Conservation (phyloP, 2,888 invertebrate genomes). For the Ceramica pisi region DNA sequence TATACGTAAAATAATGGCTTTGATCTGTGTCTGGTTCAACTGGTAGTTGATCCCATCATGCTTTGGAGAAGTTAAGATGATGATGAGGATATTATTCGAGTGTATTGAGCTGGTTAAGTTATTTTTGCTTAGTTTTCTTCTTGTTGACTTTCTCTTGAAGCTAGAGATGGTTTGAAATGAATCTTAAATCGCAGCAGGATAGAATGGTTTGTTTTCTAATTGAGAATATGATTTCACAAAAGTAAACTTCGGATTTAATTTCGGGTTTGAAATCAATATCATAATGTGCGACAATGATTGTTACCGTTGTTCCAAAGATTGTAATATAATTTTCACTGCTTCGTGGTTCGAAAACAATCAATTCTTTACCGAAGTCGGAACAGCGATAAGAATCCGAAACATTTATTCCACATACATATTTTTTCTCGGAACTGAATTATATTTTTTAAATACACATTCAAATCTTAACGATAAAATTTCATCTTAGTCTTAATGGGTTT, state of each 20-base stretch:
- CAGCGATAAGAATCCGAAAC: constrained; percentile 37
- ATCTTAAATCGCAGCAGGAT: not conserved
- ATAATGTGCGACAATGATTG: not conserved
- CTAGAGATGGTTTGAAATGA: not conserved
- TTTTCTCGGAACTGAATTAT: constrained; percentile 52
- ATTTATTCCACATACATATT: constrained; percentile 34
- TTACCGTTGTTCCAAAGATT: not conserved
- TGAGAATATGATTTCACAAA: not conserved
- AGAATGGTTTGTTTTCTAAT: not conserved
- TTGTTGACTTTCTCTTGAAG: not conserved
- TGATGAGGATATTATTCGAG: constrained; percentile 9
- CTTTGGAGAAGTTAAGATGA: constrained; percentile 1
- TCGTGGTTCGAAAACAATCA: constrained; percentile 4
- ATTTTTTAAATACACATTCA: constrained; percentile 68
- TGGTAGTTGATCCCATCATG: not conserved
- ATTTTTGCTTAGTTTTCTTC: not conserved
- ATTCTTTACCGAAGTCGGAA: not conserved
- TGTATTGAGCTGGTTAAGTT: not conserved
- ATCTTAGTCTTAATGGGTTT: constrained; percentile 78
- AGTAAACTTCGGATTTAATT: not conserved
- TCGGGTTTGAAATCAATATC: not conserved
- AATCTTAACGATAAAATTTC: constrained; percentile 78
- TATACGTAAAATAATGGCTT: constrained; percentile 19
- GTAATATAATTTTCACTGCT: not conserved
- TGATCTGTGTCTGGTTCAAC: not conserved